Conservation (phyloP, 2,797 vertebrate species). For the Chromis chromis region DNA sequence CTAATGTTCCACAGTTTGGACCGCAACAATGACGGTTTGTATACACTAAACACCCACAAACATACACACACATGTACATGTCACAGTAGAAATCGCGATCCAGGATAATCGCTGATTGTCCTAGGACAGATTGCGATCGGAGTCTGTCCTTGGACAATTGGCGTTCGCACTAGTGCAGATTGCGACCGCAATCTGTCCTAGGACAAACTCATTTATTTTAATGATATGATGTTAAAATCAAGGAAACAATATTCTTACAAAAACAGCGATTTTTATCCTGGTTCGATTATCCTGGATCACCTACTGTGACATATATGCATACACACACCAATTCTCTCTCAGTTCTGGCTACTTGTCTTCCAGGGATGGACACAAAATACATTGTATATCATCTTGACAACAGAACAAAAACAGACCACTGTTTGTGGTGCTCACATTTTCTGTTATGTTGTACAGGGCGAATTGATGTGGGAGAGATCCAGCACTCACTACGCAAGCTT, state of each 20-base stretch:
- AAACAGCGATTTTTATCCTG: too few relatives aligned
- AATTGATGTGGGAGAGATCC: constrained; percentile 90
- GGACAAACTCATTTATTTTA: too few relatives aligned
- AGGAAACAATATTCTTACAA: too few relatives aligned
- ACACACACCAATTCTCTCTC: neutral
- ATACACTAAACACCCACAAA: neutral
- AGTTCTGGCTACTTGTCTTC: neutral
- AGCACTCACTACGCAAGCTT: constrained; percentile 84
- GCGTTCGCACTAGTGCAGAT: too few relatives aligned
- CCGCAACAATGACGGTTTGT: constrained; percentile 88
- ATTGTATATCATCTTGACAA: neutral
- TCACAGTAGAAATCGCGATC: too few relatives aligned
- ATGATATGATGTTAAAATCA: too few relatives aligned
- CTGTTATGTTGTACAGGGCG: constrained; percentile 76
- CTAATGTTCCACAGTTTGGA: constrained; percentile 89
- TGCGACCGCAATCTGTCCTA: too few relatives aligned
- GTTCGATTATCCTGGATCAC: too few relatives aligned
- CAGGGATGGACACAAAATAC: neutral
- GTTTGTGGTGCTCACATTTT: neutral
- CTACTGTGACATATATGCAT: neutral
- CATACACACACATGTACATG: neutral
- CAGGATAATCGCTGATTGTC: too few relatives aligned
- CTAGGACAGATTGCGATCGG: too few relatives aligned
- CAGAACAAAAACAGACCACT: neutral
- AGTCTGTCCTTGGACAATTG: too few relatives aligned